A percentile compares a stretch with the other conserved stretches of the same genome.
Evolutionary conservation across 1,140 invertebrate genomes (phyloP).

Genomic region (silkworm (Bombyx mori)): DNA sequence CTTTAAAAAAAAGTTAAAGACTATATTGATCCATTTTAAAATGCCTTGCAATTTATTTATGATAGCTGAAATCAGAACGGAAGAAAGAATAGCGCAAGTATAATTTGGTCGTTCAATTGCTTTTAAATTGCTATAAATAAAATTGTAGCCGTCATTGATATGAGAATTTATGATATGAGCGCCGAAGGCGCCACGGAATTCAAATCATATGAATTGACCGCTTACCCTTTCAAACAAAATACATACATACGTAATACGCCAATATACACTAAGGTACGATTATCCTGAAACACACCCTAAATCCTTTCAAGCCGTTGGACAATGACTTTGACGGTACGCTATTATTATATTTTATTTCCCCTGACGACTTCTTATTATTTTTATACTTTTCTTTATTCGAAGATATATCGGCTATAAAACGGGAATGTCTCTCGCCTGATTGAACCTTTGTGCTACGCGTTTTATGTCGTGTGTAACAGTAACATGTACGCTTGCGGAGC

Average conservation of each 20-base stretch:
- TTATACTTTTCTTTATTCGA: constrained; percentile 58
- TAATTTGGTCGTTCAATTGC: constrained; percentile 4
- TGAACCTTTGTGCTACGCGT: constrained; percentile 41
- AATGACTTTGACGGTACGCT: constrained; percentile 35
- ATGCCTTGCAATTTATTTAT: too few relatives aligned
- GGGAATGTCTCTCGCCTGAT: constrained; percentile 59
- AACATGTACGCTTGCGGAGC: background rate
- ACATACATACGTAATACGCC: background rate
- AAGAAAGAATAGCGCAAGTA: too few relatives aligned
- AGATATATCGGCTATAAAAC: constrained; percentile 58
- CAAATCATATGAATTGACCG: constrained; percentile 47
- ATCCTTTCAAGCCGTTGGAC: constrained; percentile 42
- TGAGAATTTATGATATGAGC: constrained; percentile 49
- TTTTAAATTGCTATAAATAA: constrained; percentile 56
- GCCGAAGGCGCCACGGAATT: constrained; percentile 43
- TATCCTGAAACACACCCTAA: constrained; percentile 37
- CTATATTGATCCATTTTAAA: too few relatives aligned
- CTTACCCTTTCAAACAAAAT: constrained; percentile 28
- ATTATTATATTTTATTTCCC: constrained; percentile 63
- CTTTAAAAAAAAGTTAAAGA: too few relatives aligned
- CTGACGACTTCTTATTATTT: constrained; percentile 59
- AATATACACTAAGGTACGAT: constrained; percentile 18
- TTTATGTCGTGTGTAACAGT: constrained; percentile 20
- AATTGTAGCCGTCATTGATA: constrained; percentile 59
- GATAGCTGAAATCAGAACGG: too few relatives aligned